phyloP scores from a whole-genome alignment of 2,888 invertebrate species.

The Cinara cedri region DNA sequence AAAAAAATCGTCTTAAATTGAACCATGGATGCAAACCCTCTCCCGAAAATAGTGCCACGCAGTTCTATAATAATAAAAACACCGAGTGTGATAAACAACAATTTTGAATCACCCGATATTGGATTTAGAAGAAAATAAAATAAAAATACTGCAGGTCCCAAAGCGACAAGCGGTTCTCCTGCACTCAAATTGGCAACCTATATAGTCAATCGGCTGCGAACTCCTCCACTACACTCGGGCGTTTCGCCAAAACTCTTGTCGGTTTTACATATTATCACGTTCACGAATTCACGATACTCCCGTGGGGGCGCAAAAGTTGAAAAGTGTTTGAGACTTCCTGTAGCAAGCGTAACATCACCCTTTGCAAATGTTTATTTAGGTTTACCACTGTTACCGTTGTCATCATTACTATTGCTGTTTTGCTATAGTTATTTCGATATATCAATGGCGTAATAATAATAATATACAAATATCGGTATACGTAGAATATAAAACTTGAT shows the following conservation, averaged over 20 bases:
- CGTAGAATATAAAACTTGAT: too few relatives aligned
- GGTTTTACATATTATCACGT: slow-evolving; percentile 41
- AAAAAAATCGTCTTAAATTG: too few relatives aligned
- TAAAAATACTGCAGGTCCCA: background rate
- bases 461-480: too few relatives aligned
- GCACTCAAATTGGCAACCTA: slow-evolving; percentile 49
- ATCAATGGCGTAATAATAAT: too few relatives aligned
- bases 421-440: background rate
- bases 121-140: background rate
- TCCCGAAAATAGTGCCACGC: too few relatives aligned
- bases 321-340: slow-evolving; percentile 15
- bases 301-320: background rate
- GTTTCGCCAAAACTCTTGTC: slow-evolving; percentile 31
- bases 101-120: slow-evolving; percentile 4
- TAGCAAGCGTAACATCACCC: background rate
- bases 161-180: slow-evolving; percentile 5
- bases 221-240: slow-evolving; percentile 28
- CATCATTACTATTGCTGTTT: too few relatives aligned
- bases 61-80: slow-evolving; percentile 16
- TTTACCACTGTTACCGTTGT: background rate
- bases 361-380: slow-evolving; percentile 3
- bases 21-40: too few relatives aligned
- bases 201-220: slow-evolving; percentile 47
- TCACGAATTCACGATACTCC: background rate
- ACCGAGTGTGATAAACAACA: slow-evolving; percentile 18